Evolutionary conservation across 2,797 vertebrate species (phyloP).

Genomic region (Enteromius thamalakanensis): DNA sequence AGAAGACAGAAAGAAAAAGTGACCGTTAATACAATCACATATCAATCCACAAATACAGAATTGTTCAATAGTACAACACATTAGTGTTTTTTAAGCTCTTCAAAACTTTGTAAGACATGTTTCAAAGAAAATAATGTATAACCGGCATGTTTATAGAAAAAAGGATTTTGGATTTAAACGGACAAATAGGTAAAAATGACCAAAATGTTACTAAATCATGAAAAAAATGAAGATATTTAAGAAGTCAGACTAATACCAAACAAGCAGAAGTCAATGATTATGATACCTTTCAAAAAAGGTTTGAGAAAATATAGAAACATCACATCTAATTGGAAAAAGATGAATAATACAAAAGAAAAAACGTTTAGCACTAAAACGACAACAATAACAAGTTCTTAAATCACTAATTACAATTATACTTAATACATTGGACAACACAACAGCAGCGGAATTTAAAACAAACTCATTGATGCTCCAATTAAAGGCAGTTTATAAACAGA

Average conservation of each 20-base stretch:
- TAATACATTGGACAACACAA: neutral
- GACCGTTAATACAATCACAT: neutral
- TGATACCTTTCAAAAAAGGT: neutral
- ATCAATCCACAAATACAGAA: slow-evolving; percentile 17
- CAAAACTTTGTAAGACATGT: neutral
- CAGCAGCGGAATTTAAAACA: neutral
- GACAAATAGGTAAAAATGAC: neutral
- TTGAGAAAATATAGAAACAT: neutral
- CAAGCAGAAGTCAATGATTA: neutral
- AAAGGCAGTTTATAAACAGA: neutral
- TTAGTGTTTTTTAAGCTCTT: neutral
- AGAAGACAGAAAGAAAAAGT: slow-evolving; percentile 42
- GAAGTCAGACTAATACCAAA: neutral
- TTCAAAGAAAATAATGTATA: neutral
- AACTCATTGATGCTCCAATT: neutral
- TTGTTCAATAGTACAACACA: neutral
- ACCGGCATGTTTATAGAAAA: neutral
- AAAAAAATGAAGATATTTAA: neutral
- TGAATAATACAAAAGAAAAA: neutral
- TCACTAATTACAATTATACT: neutral
- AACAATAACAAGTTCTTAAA: neutral
- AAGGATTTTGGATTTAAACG: neutral
- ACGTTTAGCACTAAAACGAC: neutral
- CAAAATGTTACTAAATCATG: neutral
- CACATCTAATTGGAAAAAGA: neutral